Conservation (phyloP, 2,888 invertebrate genomes). For the Halictus quadricinctus region DNA sequence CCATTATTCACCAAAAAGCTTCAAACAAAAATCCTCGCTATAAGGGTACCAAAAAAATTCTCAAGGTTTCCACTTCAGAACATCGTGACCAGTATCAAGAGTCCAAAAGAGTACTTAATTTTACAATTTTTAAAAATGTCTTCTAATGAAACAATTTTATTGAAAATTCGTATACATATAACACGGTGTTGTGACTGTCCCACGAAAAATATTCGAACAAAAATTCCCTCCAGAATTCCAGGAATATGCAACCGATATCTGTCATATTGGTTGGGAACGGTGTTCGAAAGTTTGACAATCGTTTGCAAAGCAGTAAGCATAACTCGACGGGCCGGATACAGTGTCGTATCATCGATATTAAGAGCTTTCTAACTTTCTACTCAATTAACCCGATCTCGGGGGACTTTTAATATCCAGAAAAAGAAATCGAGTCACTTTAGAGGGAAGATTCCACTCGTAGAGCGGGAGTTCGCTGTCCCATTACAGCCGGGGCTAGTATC, state of each 20-base stretch:
- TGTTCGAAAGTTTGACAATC: neutral
- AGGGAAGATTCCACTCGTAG: slow-evolving; percentile 4
- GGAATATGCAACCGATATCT: neutral
- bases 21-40: neutral
- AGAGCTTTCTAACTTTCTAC: slow-evolving; percentile 34
- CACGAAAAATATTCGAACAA: neutral
- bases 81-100: neutral
- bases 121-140: neutral
- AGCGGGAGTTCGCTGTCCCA: slow-evolving; percentile 32
- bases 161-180: neutral
- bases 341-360: slow-evolving; percentile 42
- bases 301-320: neutral
- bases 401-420: slow-evolving; percentile 40
- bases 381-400: slow-evolving; percentile 39
- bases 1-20: too few relatives aligned
- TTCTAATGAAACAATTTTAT: neutral
- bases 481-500: slow-evolving; percentile 41
- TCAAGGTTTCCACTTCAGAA: neutral
- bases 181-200: accelerated
- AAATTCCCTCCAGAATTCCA: neutral
- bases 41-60: neutral
- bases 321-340: neutral
- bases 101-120: neutral
- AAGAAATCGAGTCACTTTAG: slow-evolving; percentile 43
- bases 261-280: neutral